phyloP scores from a whole-genome alignment of 2,113 vertebrate genomes.

The Sus scrofa region DNA sequence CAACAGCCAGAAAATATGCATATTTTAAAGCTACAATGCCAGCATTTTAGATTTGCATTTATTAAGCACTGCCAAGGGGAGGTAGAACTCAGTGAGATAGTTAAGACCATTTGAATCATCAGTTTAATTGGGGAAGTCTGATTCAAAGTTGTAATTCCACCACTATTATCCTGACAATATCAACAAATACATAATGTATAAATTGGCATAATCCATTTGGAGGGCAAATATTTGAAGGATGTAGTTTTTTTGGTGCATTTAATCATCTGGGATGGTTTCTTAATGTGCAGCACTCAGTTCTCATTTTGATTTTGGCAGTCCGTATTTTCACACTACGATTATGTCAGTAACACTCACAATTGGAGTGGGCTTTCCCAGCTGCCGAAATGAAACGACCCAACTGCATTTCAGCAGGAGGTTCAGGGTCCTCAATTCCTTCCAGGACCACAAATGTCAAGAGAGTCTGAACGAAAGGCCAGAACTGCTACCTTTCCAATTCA shows the following conservation, averaged over 20 bases:
- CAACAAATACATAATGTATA: constrained; percentile 64
- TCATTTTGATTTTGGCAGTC: constrained; percentile 41
- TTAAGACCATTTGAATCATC: constrained; percentile 77
- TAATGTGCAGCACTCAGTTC: background rate
- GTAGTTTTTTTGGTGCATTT: background rate
- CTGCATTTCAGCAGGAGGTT: background rate
- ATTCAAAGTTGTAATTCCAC: constrained; percentile 58
- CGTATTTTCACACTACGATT: constrained; percentile 41
- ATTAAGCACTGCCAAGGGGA: constrained; percentile 76
- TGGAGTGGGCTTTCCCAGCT: background rate
- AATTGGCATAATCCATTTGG: constrained; percentile 52
- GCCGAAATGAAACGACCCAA: background rate
- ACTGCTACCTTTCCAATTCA: background rate
- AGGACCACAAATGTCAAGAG: background rate
- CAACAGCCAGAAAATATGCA: constrained; percentile 76
- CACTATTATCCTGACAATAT: constrained; percentile 45
- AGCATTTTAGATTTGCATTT: constrained; percentile 82
- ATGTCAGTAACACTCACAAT: background rate
- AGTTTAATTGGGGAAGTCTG: constrained; percentile 63
- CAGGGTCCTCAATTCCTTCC: background rate
- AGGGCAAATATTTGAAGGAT: constrained; percentile 55
- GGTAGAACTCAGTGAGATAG: constrained; percentile 72
- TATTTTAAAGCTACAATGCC: constrained; percentile 79
- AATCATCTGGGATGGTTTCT: constrained; percentile 35
- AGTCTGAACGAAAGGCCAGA: constrained; percentile 8